Evolutionary conservation across 2,113 vertebrate genomes (phyloP).

Genomic region (Poecilia latipinna): DNA sequence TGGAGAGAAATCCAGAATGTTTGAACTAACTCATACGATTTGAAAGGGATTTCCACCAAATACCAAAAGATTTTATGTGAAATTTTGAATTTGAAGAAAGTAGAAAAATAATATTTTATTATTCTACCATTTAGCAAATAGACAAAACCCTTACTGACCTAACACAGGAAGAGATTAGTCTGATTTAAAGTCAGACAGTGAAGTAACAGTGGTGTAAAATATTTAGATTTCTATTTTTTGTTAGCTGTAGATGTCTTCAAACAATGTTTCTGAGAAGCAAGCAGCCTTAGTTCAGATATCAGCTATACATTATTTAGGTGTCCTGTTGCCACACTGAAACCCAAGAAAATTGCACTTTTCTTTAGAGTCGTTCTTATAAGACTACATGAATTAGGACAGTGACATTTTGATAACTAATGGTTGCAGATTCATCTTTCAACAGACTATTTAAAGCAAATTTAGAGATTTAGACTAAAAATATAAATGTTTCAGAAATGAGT

Average conservation of each 20-base stretch:
- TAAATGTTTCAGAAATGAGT: neutral
- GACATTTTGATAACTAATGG: neutral
- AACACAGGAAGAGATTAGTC: neutral
- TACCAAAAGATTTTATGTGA: neutral
- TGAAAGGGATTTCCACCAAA: neutral
- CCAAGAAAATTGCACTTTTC: neutral
- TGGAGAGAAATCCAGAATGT: neutral
- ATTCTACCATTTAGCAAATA: no score
- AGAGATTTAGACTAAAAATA: neutral
- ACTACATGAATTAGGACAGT: neutral
- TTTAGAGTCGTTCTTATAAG: neutral
- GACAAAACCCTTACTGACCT: neutral
- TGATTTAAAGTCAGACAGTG: neutral
- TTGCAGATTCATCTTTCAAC: neutral
- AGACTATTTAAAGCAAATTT: neutral
- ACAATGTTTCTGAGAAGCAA: neutral
- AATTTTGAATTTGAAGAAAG: neutral
- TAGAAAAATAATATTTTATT: neutral
- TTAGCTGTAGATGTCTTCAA: neutral
- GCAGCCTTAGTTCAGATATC: neutral
- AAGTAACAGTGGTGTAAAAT: neutral
- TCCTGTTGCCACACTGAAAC: neutral
- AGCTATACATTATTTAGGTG: constrained; percentile 2
- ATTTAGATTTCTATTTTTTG: neutral
- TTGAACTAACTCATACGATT: neutral